phyloP scores from a whole-genome alignment of 2,113 vertebrate species.

The Gasterosteus aculeatus region DNA sequence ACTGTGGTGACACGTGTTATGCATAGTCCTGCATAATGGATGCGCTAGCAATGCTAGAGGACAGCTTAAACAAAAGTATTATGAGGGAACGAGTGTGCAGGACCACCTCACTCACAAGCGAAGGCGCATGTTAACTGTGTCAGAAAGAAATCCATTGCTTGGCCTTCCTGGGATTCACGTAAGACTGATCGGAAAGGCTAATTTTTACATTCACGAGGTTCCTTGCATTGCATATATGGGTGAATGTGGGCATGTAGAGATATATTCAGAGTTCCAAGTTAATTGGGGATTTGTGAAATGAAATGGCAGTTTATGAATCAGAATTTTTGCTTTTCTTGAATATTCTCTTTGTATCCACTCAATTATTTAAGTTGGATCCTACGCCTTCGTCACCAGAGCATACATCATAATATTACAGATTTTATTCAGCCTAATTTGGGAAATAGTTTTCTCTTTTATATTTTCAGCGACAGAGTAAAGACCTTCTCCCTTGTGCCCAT shows the following conservation, averaged over 20 bases:
- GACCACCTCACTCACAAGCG: not conserved
- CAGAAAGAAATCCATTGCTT: not conserved
- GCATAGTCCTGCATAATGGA: not conserved
- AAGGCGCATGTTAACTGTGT: not conserved
- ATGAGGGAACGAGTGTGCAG: not conserved
- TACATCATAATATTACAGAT: not conserved
- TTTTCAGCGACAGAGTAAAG: not conserved
- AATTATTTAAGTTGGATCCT: not conserved
- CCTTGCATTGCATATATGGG: not conserved
- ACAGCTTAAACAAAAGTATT: not conserved
- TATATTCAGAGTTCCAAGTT: not conserved
- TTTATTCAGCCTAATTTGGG: not conserved
- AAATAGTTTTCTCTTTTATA: not conserved
- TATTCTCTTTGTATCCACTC: not conserved
- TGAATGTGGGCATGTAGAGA: not conserved
- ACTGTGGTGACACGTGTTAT: not conserved
- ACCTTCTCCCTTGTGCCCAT: not conserved
- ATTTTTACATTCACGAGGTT: not conserved
- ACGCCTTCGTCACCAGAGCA: not conserved
- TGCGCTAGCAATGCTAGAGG: not conserved
- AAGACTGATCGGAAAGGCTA: not conserved
- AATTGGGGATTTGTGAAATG: not conserved
- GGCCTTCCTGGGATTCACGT: not conserved
- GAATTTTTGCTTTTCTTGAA: not conserved
- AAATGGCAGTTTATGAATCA: not conserved